Evolutionary conservation across 2,113 vertebrate genomes (phyloP).

Genomic region (Sclerurus mexicanus): DNA sequence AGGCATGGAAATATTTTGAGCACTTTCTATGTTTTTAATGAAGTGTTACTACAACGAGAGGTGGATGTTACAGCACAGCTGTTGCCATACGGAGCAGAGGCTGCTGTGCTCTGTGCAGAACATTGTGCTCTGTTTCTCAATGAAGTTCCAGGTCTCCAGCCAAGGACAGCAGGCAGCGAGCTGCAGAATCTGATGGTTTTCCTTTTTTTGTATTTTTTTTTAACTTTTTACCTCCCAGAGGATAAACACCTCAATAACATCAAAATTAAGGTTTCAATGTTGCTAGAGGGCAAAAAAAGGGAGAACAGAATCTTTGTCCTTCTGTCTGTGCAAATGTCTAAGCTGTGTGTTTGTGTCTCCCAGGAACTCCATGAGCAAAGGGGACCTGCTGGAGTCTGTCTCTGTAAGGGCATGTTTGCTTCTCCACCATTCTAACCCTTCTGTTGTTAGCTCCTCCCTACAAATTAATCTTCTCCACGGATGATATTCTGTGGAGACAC

Average conservation of each 20-base stretch:
- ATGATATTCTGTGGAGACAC: background rate
- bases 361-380: background rate
- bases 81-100: background rate
- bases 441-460: background rate
- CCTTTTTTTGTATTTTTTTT: background rate
- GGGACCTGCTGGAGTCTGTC: background rate
- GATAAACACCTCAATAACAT: constrained; percentile 2
- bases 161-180: background rate
- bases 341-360: background rate
- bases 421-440: background rate
- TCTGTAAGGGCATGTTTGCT: background rate
- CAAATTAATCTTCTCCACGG: background rate
- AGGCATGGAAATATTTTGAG: constrained; percentile 60
- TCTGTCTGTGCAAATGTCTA: background rate
- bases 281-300: background rate
- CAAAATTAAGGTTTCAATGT: background rate
- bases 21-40: constrained; percentile 57
- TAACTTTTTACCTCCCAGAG: background rate
- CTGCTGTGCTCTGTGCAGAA: background rate
- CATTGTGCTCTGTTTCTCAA: background rate
- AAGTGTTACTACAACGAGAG: constrained; percentile 31
- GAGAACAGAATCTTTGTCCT: background rate
- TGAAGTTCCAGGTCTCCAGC: constrained; percentile 5
- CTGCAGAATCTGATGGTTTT: background rate
- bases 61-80: constrained; percentile 27